Evolutionary conservation across 2,888 invertebrate species (phyloP).

Genomic region (Hesperia comma): DNA sequence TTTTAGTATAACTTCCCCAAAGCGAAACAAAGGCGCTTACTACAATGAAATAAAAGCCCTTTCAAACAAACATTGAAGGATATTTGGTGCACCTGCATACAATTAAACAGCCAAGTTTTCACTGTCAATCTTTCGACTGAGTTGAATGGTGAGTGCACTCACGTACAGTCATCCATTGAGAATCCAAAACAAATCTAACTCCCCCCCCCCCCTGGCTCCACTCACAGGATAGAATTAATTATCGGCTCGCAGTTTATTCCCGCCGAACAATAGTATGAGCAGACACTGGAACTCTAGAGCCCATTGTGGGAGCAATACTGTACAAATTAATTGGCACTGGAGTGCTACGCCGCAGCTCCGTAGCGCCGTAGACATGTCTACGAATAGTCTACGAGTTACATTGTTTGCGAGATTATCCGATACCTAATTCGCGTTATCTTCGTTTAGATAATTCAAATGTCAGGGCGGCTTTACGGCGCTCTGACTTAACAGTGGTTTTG

Average conservation of each 20-base stretch:
- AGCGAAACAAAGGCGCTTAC: too few species aligned
- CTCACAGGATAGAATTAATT: conserved; percentile 27
- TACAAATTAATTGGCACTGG: conserved; percentile 38
- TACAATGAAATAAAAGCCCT: not conserved
- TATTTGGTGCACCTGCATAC: not conserved
- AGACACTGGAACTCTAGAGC: conserved; percentile 31
- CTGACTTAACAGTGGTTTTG: too few species aligned
- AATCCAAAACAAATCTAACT: conserved; percentile 28
- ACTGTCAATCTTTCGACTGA: not conserved
- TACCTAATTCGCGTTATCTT: conserved; percentile 1
- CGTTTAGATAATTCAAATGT: not conserved
- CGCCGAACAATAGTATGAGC: conserved; percentile 28
- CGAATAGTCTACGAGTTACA: conserved; percentile 23
- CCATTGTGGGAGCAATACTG: conserved; percentile 37
- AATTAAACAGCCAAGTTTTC: not conserved
- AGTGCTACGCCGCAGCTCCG: conserved; percentile 28
- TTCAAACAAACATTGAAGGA: too few species aligned
- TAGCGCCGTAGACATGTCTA: conserved; percentile 33
- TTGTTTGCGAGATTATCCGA: conserved; percentile 5
- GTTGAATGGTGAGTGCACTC: conserved; percentile 7
- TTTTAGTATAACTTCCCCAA: too few species aligned
- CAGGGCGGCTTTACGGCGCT: not conserved
- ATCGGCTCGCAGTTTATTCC: conserved; percentile 28
- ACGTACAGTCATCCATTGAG: not conserved
- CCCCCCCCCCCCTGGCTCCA: conserved; percentile 5